Base-by-base conservation (phyloP, 2,113 vertebrate species). In the Lamprologus ornatipinnis region DNA sequence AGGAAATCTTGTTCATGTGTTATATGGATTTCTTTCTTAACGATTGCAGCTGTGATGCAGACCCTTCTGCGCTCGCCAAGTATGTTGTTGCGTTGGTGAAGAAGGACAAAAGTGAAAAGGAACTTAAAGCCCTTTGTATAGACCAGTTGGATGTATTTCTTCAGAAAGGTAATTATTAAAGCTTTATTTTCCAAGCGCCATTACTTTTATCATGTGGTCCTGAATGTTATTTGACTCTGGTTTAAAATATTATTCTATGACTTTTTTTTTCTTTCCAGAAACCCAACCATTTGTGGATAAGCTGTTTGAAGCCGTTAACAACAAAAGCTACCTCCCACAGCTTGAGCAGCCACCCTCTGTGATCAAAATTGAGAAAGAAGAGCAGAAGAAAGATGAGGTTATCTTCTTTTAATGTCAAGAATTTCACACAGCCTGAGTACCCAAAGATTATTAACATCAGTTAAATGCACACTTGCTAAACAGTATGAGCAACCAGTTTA, bases 121-220 rank as follows among this genome's bases (percentile, higher is more conserved):
- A 99, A 58, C 95, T 99, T 83, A 99, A 98, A 95, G 98, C 98
- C 40, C 95, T 99, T 80, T 99, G 99, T 94, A 97, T 99, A 92
- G 99, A 99, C 97, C 99, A 99, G 91, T 95, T 99, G 93, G 99
- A 99, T 96, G 99, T 99, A 82, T 99, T 99, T 96, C 98, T 99
- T 89, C 99, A 99, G 93, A 99, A 99, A 97, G 99, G 98, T 99
- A 96, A 81, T 75, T 17, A 15, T 42, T 2, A 17, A 57, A 45
- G 1, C 10, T 3, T 33, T n/a, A 63, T 40, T 87, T 68, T 26
- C 5, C 3, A 13, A 13, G 17, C 3, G n/a, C 13, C 4, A 4
- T 28, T 57, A 35, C 1, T 14, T 28, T 17, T 78, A 21, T 55
- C 4, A 14, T 12, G 3, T 58, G 5, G 14, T 26, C 15, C 21